Conservation (phyloP, 23 tunicate genomes). For the Clavelina lepadiformis region DNA sequence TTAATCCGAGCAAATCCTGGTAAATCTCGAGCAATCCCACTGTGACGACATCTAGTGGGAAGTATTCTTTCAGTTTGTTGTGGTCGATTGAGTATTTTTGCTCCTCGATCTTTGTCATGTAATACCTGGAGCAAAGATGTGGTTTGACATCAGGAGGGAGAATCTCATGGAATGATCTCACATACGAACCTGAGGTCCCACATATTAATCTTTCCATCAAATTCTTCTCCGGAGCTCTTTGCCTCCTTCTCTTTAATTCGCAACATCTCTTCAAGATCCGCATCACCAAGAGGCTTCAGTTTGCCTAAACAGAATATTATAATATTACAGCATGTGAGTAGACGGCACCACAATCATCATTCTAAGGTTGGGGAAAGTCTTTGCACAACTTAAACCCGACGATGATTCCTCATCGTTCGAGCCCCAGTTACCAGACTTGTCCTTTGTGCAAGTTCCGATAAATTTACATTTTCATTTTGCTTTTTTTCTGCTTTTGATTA, state of each 20-base stretch:
- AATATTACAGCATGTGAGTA: too few species aligned
- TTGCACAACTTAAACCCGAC: too few species aligned
- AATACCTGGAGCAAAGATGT: slow-evolving; percentile 79
- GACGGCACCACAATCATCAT: too few species aligned
- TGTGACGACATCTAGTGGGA: slow-evolving; percentile 74
- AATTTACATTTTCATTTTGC: too few species aligned
- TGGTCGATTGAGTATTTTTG: slow-evolving; percentile 70
- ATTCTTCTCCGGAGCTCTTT: slow-evolving; percentile 31
- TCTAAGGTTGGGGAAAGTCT: too few species aligned
- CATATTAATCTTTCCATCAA: slow-evolving; percentile 85
- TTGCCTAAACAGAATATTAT: slow-evolving; percentile 44
- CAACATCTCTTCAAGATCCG: slow-evolving; percentile 55
- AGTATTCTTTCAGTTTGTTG: slow-evolving; percentile 68
- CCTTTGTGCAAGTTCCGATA: too few species aligned
- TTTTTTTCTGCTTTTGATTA: too few species aligned
- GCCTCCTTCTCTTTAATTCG: slow-evolving; percentile 65
- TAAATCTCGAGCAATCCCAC: slow-evolving; percentile 73
- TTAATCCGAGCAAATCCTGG: slow-evolving; percentile 61
- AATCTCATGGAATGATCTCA: too few species aligned
- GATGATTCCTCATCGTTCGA: too few species aligned
- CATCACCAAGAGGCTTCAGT: slow-evolving; percentile 66
- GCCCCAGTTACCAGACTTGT: too few species aligned
- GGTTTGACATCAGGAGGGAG: too few species aligned
- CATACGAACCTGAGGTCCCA: slow-evolving; percentile 76
- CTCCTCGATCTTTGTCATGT: slow-evolving; percentile 78